Conservation (phyloP, 1,140 invertebrate species). For the Papilio glaucus region DNA sequence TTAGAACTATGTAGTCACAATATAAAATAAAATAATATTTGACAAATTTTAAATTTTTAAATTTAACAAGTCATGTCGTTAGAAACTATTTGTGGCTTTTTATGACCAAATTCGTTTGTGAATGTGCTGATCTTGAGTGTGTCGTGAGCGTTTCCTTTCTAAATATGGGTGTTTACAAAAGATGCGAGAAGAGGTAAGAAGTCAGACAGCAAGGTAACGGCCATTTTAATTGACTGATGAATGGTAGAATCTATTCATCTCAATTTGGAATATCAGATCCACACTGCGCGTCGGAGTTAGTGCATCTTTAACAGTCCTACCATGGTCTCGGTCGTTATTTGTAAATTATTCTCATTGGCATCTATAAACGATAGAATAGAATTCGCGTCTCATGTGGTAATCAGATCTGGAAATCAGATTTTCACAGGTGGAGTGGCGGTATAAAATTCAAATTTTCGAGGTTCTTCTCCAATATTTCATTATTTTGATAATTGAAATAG, state of each 20-base stretch:
- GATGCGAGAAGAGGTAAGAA: constrained; percentile 33
- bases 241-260: constrained; percentile 60
- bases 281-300: constrained; percentile 74
- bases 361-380: constrained; percentile 57
- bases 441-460: too few relatives aligned
- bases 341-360: constrained; percentile 74
- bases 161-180: constrained; percentile 66
- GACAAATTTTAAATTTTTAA: background rate
- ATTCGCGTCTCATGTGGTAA: too few relatives aligned
- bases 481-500: too few relatives aligned
- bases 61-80: background rate
- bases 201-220: constrained; percentile 23
- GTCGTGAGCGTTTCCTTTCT: constrained; percentile 61
- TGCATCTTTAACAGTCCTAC: constrained; percentile 63
- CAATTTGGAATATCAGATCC: constrained; percentile 76
- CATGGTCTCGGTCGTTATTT: constrained; percentile 46
- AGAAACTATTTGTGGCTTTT: constrained; percentile 4
- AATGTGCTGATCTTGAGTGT: constrained; percentile 52
- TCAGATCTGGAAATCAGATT: constrained; percentile 59
- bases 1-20: too few relatives aligned
- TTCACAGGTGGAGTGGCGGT: constrained; percentile 42
- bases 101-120: constrained; percentile 40
- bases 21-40: too few relatives aligned
- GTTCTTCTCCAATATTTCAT: too few relatives aligned
- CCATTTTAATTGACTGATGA: constrained; percentile 39